A percentile compares a stretch with the other conserved stretches of the same genome.
These are phyloP conservation scores for Temnothorax curvispinosus DNA, from an alignment of 1,140 invertebrate genomes.

Conservation along the genomic window DNA sequence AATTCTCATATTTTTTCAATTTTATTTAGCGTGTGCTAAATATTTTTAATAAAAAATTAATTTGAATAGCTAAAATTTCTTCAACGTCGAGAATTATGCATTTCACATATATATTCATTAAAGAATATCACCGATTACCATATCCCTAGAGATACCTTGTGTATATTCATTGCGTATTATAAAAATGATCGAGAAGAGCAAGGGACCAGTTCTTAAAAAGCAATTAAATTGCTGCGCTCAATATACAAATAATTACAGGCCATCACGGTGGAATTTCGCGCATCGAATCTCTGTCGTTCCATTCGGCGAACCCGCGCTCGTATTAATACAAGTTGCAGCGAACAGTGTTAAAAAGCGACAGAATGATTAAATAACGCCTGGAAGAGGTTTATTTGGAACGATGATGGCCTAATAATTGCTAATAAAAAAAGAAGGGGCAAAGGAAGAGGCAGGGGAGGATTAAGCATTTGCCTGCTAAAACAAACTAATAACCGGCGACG, in stretches of 20 bases:
- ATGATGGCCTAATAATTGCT: conserved; percentile 73
- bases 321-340: conserved; percentile 28
- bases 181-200: conserved; percentile 11
- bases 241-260: conserved; percentile 49
- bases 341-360: conserved; percentile 44
- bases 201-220: conserved; percentile 34
- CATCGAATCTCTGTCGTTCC: conserved; percentile 44
- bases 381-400: conserved; percentile 43
- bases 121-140: conserved; percentile 21
- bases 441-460: conserved; percentile 23
- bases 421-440: conserved; percentile 27
- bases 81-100: conserved; percentile 27
- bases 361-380: conserved; percentile 64
- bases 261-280: conserved; percentile 33
- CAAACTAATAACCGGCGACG: conserved; percentile 44
- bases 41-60: conserved; percentile 30
- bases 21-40: background rate
- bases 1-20: background rate
- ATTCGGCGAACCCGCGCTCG: background rate
- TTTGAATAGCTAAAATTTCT: background rate
- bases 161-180: conserved; percentile 59
- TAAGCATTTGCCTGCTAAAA: conserved; percentile 36
- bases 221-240: conserved; percentile 45
- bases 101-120: conserved; percentile 36
- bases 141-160: conserved; percentile 27